phyloP scores from a whole-genome alignment of 37 sponge, comb jelly and placozoan genomes.

The Hormiphora californensis region DNA sequence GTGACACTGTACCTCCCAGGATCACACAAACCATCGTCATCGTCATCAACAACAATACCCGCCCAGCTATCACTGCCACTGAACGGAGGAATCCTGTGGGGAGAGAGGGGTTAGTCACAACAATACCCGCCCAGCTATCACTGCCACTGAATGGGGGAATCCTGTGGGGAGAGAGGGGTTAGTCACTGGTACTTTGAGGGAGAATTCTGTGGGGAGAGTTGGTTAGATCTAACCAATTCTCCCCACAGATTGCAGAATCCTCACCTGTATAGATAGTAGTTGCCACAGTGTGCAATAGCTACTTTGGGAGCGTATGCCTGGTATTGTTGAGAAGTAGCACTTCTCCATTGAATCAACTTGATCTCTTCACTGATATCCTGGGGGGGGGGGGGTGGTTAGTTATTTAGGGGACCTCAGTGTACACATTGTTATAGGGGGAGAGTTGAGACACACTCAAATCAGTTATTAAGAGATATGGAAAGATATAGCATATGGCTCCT shows the following conservation, averaged over 20 bases:
- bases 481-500: too few relatives aligned
- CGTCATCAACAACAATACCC: slow-evolving; percentile 29
- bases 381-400: too few relatives aligned
- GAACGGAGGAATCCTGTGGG: neutral
- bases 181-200: neutral
- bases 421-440: too few relatives aligned
- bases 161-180: neutral
- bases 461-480: too few relatives aligned
- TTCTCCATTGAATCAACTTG: neutral
- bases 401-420: too few relatives aligned
- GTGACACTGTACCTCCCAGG: neutral
- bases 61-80: neutral
- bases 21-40: slow-evolving; percentile 39
- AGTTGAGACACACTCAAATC: too few relatives aligned
- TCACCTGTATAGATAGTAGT: neutral
- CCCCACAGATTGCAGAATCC: neutral
- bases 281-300: slow-evolving; percentile 5
- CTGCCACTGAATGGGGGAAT: neutral
- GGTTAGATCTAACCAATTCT: neutral
- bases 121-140: neutral
- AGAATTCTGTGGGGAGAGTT: neutral
- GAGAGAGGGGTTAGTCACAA: neutral
- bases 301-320: neutral
- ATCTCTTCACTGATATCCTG: neutral
- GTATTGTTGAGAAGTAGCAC: neutral